These are phyloP conservation scores for Nyctibius grandis DNA, from an alignment of 2,797 vertebrate genomes.

Conservation along the genomic window DNA sequence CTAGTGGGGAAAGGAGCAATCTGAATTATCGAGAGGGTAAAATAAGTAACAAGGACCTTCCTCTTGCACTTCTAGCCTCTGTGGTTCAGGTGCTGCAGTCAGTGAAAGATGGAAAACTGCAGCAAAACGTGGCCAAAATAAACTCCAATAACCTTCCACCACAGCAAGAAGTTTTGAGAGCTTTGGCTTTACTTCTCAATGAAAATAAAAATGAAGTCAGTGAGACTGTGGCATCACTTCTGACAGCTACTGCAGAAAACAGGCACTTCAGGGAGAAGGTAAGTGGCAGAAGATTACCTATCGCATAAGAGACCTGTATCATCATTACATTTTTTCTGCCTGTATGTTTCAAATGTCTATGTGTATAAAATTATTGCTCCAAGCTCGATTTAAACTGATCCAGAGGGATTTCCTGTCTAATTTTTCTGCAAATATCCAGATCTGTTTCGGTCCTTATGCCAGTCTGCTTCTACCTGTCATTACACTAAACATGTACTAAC, in stretches of 20 bases:
- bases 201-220: conserved; percentile 78
- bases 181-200: conserved; percentile 85
- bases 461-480: not conserved
- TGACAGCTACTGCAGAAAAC: conserved; percentile 80
- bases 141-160: conserved; percentile 77
- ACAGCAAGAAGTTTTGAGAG: conserved; percentile 79
- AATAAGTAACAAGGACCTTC: not conserved
- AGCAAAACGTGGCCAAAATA: conserved; percentile 78
- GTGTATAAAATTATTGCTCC: not conserved
- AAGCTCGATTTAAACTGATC: not conserved
- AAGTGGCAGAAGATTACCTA: conserved; percentile 27
- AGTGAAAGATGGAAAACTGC: conserved; percentile 72
- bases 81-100: conserved; percentile 81
- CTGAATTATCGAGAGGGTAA: not conserved
- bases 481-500: not conserved
- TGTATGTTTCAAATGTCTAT: not conserved
- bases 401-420: not conserved
- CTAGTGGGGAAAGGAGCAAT: not conserved
- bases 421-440: not conserved
- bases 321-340: not conserved
- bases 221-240: conserved; percentile 79
- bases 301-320: not conserved
- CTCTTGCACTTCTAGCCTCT: conserved; percentile 70
- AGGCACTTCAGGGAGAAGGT: conserved; percentile 89
- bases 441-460: not conserved